These are phyloP conservation scores for Brenthis hecate DNA, from an alignment of 2,888 invertebrate genomes.

Conservation along the genomic window DNA sequence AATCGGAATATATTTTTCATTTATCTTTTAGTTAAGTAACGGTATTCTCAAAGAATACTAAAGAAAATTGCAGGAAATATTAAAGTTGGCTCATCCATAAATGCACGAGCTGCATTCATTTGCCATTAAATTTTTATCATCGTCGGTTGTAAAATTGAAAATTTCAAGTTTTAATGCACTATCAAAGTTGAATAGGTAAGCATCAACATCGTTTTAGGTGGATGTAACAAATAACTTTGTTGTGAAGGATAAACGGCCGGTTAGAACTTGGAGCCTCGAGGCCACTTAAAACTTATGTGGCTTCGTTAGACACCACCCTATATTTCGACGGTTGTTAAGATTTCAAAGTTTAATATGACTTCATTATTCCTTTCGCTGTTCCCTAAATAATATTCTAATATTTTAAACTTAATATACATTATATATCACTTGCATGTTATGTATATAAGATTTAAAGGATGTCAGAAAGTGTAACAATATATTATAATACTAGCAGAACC, in stretches of 20 bases:
- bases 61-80: slow-evolving; percentile 18
- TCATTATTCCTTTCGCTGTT: slow-evolving; percentile 7
- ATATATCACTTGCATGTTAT: no score
- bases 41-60: slow-evolving; percentile 1
- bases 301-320: slow-evolving; percentile 64
- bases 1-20: slow-evolving; percentile 7
- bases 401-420: no score
- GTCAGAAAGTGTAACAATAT: no score
- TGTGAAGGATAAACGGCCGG: slow-evolving; percentile 72
- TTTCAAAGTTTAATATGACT: slow-evolving; percentile 26
- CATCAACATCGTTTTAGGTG: slow-evolving; percentile 65
- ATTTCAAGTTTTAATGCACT: slow-evolving; percentile 27
- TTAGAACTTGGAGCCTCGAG: slow-evolving; percentile 68
- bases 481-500: no score
- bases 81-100: slow-evolving; percentile 31
- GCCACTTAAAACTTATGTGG: slow-evolving; percentile 80
- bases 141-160: slow-evolving; percentile 25
- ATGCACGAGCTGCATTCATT: slow-evolving; percentile 29
- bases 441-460: no score
- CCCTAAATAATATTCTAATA: not conserved
- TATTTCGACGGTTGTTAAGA: slow-evolving; percentile 31
- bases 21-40: slow-evolving; percentile 7
- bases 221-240: slow-evolving; percentile 75
- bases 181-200: slow-evolving; percentile 51
- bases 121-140: slow-evolving; percentile 25